Evolutionary conservation across 2,113 vertebrate genomes (phyloP).

Genomic region (Chroicocephalus ridibundus): DNA sequence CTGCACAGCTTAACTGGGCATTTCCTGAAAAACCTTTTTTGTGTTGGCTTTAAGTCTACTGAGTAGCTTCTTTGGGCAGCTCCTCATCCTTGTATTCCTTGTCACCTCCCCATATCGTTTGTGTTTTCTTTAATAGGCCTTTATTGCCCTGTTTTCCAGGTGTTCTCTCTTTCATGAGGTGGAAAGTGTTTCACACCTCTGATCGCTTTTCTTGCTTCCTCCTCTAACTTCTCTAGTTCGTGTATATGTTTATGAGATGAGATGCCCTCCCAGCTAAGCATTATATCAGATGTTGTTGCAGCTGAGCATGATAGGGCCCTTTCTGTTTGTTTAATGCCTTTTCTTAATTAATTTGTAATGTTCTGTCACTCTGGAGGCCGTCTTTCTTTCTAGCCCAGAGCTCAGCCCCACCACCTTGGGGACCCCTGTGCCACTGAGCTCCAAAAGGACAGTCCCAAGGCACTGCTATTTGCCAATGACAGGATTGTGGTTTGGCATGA

Average conservation of each 20-base stretch:
- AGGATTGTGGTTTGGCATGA: neutral
- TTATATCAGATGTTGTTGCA: neutral
- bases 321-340: neutral
- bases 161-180: neutral
- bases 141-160: neutral
- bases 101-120: neutral
- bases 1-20: neutral
- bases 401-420: neutral
- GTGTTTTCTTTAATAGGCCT: neutral
- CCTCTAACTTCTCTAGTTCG: neutral
- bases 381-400: neutral
- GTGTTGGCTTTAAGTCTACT: neutral
- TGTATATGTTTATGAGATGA: neutral
- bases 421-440: neutral
- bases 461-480: rapidly evolving
- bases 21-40: neutral
- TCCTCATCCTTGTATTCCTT: neutral
- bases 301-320: neutral
- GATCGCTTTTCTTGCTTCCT: neutral
- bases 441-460: neutral
- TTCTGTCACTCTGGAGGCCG: neutral
- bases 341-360: neutral
- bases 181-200: neutral
- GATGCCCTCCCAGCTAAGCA: neutral
- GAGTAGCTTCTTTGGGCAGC: neutral